Base-by-base conservation (phyloP, 2,113 vertebrate genomes). In the Potamarius usumacintae region DNA sequence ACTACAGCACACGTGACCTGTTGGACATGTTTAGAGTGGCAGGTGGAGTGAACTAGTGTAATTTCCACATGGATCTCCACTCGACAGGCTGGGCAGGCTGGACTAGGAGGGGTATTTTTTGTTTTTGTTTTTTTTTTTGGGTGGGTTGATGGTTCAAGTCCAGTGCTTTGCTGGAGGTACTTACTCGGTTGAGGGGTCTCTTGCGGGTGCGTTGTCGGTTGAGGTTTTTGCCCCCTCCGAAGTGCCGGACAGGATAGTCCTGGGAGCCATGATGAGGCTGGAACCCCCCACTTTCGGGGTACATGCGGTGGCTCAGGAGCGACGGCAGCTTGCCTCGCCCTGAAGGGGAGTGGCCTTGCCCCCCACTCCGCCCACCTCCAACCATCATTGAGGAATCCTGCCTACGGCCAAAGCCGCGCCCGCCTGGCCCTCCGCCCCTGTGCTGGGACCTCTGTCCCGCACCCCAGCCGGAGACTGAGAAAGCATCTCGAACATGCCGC, bases 261-360 rank as follows among this genome's bases (percentile, higher is more conserved):
- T 97, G 95, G 93, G 95, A 94, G 86, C 96, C 96, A 91, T 93
- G 94, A 72, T 85, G 87, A 89, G 92, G 78, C 92, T 91, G 89
- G 96, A 94, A 95, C 90, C 92, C 94, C 91, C 94, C 94, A 89
- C 92, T 94, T 90, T 96, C 94, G 86, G 94, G 92, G 95, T 94
- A 95, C 90, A 97, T 96, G 93, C 96, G 97, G 94, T 97, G 96
- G 93, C 96, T 96, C 95, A 98, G 96, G 93, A 99, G 97, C 86
- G 97, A 98, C 76, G 97, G 97, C 90, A 97, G 97, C 94, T 97
- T 96, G 91, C 96, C 95, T 96, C 95, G 91, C 94, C 96, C 83
- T 93, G 95, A 94, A 72, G 94, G 94, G 93, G 94, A 95, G 92
- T 92, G 94, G 93, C 94, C 93, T 27, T 92, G 92, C 58, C 85